phyloP scores from a whole-genome alignment of 1,140 invertebrate species.

The Cydia splendana region DNA sequence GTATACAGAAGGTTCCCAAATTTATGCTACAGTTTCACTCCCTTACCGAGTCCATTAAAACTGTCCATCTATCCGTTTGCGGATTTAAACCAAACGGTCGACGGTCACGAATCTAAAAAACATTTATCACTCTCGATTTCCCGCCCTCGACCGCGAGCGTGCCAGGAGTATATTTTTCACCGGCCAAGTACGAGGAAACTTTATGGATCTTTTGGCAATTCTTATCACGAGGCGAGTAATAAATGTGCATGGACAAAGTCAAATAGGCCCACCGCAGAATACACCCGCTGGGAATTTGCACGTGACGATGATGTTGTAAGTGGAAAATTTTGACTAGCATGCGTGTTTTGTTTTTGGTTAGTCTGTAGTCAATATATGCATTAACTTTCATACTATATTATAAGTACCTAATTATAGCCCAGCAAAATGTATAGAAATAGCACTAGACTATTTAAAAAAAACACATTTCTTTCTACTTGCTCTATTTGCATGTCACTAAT shows the following conservation, averaged over 20 bases:
- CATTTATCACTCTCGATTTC: conserved; percentile 73
- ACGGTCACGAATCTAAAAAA: conserved; percentile 68
- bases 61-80: conserved; percentile 64
- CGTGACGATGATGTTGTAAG: conserved; percentile 17
- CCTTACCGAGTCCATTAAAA: conserved; percentile 70
- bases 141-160: conserved; percentile 49
- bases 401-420: no score
- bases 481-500: no score
- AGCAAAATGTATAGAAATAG: no score
- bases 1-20: conserved; percentile 49
- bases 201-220: conserved; percentile 32
- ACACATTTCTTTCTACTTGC: no score
- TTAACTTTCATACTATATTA: no score
- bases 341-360: neutral
- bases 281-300: conserved; percentile 12
- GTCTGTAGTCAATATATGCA: no score
- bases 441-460: no score
- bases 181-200: conserved; percentile 42
- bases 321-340: neutral
- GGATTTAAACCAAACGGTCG: conserved; percentile 68
- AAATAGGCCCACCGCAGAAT: conserved; percentile 24
- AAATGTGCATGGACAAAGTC: conserved; percentile 32
- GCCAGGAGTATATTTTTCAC: conserved; percentile 47
- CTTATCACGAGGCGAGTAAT: conserved; percentile 28
- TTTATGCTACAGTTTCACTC: conserved; percentile 61